Percentiles rank a stretch among this genome's conserved stretches.
phyloP scores from a whole-genome alignment of 2,888 invertebrate species.

The Bruchidius siliquastri region DNA sequence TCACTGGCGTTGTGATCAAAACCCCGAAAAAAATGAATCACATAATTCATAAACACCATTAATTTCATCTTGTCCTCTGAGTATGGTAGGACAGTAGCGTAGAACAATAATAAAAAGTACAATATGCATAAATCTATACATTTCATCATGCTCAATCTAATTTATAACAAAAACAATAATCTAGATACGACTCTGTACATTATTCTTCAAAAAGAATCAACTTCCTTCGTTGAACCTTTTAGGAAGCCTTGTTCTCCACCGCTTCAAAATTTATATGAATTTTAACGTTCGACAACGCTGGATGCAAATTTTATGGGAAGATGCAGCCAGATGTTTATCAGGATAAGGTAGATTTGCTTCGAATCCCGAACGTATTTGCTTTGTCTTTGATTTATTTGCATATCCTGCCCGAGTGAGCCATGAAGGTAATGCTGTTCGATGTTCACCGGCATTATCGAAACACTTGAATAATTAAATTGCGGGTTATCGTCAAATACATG shows the following conservation, averaged over 20 bases:
- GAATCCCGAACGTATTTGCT: not conserved
- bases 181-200: not conserved
- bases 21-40: no score
- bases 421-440: not conserved
- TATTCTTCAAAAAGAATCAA: not conserved
- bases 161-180: no score
- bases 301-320: slow-evolving; percentile 9
- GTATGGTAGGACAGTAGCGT: no score
- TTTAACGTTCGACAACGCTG: slow-evolving; percentile 6
- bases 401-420: not conserved
- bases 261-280: slow-evolving; percentile 7
- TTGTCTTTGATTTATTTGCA: not conserved
- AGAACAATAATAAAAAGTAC: no score
- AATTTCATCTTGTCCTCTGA: no score
- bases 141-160: no score
- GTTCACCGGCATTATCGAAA: not conserved
- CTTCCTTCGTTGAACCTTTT: not conserved
- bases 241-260: not conserved
- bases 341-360: slow-evolving; percentile 3
- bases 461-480: not conserved
- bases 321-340: not conserved
- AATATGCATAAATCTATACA: no score
- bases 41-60: no score
- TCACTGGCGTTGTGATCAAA: no score
- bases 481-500: not conserved